Base-by-base conservation (phyloP, 2,797 vertebrate species). In the Mallotus villosus region DNA sequence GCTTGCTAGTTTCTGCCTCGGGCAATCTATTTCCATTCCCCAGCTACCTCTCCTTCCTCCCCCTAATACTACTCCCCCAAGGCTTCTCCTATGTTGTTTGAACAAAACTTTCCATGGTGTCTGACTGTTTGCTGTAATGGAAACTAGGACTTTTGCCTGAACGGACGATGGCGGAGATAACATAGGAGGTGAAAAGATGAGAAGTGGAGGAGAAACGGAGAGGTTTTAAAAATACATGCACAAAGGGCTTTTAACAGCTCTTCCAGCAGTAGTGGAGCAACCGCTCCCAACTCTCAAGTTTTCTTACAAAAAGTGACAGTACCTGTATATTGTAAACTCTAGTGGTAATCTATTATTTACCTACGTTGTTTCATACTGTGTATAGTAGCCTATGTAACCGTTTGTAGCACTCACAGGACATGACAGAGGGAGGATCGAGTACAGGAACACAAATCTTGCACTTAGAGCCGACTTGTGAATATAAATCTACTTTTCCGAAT, bases 41-140 rank as follows among this genome's bases (percentile, higher is more conserved):
- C 66, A 79, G 78, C 76, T 81, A 78, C 80, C 70, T 79, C 76
- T 74, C 65, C 67, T 85, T 53, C 37, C 68, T 73, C 32, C 64
- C 66, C 73, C 37, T 70, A 76, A 78, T 74, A 62, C 75, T 41
- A 7, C 55, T 85, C 80, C 77, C 71, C 55, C 6, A 83, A 82
- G 61, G 85, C 34, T 12, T 22, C 63, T 41, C 21, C 19, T 70
- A 51, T 84, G 72, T 61, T 74, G 64, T 80, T 80, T 74, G 64
- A 82, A 84, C 78, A 84, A 79, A 89, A 85, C 79, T 80, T 88
- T 85, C 78, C 63, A 63, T 68, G 53, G 37, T 81, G 73, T 84
- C 78, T 86, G 72, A 66, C 66, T 79, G 70, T 72, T 73, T 77
- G 84, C 83, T 78, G 71, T 67, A 70, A 82, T 81, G 64, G 68